Evolutionary conservation across 2,113 vertebrate species (phyloP).

Genomic region (Sarotherodon lohbergeri): DNA sequence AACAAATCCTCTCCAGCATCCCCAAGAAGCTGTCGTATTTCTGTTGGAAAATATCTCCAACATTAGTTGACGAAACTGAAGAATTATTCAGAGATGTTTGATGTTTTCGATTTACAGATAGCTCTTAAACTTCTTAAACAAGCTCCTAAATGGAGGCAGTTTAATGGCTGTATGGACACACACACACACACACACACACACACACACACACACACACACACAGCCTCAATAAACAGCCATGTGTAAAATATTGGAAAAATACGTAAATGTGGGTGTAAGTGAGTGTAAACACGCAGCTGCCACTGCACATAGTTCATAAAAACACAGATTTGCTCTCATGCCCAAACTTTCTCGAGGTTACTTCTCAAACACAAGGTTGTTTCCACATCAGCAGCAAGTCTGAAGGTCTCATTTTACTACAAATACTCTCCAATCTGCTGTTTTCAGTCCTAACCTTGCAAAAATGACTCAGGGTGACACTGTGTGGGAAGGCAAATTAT

Average conservation of each 20-base stretch:
- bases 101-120: background rate
- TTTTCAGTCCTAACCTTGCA: background rate
- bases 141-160: accelerated
- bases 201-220: background rate
- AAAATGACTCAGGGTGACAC: background rate
- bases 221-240: background rate
- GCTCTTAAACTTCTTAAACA: background rate
- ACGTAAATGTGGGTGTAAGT: background rate
- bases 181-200: background rate
- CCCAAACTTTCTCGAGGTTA: background rate
- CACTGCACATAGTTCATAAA: background rate
- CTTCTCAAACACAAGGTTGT: background rate
- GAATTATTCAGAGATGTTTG: background rate
- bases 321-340: background rate
- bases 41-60: background rate
- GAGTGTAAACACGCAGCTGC: background rate
- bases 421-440: background rate
- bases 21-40: background rate
- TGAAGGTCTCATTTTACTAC: background rate
- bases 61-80: background rate
- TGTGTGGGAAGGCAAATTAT: background rate
- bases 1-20: background rate
- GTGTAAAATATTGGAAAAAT: background rate
- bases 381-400: background rate
- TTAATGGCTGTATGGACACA: background rate